Conservation (phyloP, 1,140 invertebrate species). For the Dreissena rostriformis region DNA sequence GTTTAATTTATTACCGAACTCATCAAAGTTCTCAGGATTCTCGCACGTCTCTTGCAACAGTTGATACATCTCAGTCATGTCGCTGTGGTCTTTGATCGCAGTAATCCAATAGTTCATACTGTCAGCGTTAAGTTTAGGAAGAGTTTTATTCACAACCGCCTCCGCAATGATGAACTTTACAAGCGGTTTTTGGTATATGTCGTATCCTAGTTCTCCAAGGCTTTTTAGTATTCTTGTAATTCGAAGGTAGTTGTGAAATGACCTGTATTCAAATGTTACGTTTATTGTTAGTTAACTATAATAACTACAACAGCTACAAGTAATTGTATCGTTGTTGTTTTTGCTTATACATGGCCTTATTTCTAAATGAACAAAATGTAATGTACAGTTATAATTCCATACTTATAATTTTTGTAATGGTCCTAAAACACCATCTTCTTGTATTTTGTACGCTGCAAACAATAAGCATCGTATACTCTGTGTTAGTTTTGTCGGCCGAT, state of each 20-base stretch:
- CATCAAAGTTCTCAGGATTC: not conserved
- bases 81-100: conserved; percentile 8
- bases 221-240: conserved; percentile 37
- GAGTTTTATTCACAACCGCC: not conserved
- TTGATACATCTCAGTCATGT: not conserved
- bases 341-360: no score
- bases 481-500: no score
- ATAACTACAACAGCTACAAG: not conserved
- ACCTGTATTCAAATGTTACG: conserved; percentile 27
- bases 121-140: not conserved
- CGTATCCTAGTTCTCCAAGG: conserved; percentile 20
- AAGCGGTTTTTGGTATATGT: conserved; percentile 3
- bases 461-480: not conserved
- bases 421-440: not conserved
- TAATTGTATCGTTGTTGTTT: no score
- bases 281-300: not conserved
- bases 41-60: not conserved
- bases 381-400: no score
- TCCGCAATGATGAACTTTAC: conserved; percentile 17
- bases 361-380: no score
- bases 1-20: not conserved
- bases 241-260: conserved; percentile 25
- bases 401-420: no score
- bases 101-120: conserved; percentile 10
- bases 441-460: not conserved